Evolutionary conservation across 2,797 vertebrate genomes (phyloP).

Genomic region (Amazonetta brasiliensis): DNA sequence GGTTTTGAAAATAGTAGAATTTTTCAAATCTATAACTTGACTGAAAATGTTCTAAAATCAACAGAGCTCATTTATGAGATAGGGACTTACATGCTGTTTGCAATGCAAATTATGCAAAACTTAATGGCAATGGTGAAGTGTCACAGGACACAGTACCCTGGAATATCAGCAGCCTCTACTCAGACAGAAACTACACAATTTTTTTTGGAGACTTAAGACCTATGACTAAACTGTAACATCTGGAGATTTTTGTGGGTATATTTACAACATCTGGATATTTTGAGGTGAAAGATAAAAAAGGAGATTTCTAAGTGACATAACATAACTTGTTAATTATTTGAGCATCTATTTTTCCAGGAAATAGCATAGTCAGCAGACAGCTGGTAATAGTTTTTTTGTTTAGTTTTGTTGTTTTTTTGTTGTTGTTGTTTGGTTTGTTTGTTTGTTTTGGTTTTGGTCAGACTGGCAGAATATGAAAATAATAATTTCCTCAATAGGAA

Average conservation of each 20-base stretch:
- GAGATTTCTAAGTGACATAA: not conserved
- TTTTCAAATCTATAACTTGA: not conserved
- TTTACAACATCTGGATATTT: not conserved
- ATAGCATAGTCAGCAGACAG: not conserved
- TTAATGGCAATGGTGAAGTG: accelerated
- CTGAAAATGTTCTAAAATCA: not conserved
- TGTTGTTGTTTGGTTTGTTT: not conserved
- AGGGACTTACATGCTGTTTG: not conserved
- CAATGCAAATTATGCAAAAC: not conserved
- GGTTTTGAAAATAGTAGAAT: not conserved
- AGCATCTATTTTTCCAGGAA: not conserved
- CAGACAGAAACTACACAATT: not conserved
- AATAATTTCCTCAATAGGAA: not conserved
- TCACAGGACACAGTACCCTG: not conserved
- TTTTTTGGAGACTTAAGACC: not conserved
- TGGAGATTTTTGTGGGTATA: not conserved
- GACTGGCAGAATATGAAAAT: not conserved
- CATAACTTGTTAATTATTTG: not conserved
- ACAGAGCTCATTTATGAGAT: not conserved
- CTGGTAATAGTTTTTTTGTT: not conserved
- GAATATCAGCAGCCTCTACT: not conserved
- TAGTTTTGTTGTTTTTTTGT: not conserved
- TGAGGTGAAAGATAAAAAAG: not conserved
- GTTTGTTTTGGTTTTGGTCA: not conserved
- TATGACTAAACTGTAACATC: not conserved